Percentiles rank a stretch among this genome's conserved stretches.
phyloP scores from a whole-genome alignment of 2,888 invertebrate genomes.

The Harpalus rufipes region DNA sequence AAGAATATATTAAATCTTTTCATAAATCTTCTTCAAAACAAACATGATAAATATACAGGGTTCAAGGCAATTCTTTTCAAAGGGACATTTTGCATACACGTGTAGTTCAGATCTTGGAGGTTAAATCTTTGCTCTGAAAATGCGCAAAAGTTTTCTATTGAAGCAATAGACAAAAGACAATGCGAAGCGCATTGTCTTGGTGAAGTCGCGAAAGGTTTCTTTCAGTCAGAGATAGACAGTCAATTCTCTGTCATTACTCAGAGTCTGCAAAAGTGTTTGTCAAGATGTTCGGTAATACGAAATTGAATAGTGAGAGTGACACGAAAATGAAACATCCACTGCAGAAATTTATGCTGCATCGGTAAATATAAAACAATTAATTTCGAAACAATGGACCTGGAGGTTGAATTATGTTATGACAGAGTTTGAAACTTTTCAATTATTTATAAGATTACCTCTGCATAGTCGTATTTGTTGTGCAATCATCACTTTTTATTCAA shows the following conservation, averaged over 20 bases:
- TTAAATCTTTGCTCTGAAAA: conserved; percentile 63
- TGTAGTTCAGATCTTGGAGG: conserved; percentile 38
- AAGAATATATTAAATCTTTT: not conserved
- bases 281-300: conserved; percentile 19
- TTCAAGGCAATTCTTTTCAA: conserved; percentile 31
- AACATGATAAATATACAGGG: conserved; percentile 31
- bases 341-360: conserved; percentile 58
- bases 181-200: conserved; percentile 61
- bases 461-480: too few relatives aligned
- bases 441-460: too few relatives aligned
- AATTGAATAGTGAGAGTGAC: conserved; percentile 22
- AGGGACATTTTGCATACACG: conserved; percentile 24
- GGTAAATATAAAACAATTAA: conserved; percentile 49
- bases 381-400: too few relatives aligned
- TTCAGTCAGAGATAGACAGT: conserved; percentile 25
- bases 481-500: too few relatives aligned
- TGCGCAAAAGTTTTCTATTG: conserved; percentile 53
- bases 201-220: conserved; percentile 61
- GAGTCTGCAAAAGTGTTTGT: conserved; percentile 27
- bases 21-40: conserved; percentile 14
- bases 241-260: conserved; percentile 12
- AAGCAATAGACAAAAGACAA: too few relatives aligned
- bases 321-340: conserved; percentile 52
- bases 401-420: too few relatives aligned
- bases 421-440: too few relatives aligned